phyloP scores from a whole-genome alignment of 1,140 invertebrate species.

The Trichonephila clavipes region DNA sequence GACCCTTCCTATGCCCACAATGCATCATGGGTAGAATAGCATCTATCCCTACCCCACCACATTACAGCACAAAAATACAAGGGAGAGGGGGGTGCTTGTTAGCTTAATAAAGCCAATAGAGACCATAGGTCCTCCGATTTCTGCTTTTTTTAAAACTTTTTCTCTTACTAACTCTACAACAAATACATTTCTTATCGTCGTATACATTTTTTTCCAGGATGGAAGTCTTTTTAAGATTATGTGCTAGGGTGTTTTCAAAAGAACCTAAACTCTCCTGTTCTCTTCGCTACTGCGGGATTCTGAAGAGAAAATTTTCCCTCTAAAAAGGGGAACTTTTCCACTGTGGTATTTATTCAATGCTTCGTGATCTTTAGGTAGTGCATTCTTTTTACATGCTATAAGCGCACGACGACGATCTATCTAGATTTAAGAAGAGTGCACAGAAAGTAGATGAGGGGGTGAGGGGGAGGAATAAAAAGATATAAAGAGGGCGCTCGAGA shows the following conservation, averaged over 20 bases:
- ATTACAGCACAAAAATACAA: conserved; percentile 60
- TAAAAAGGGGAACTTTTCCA: conserved; percentile 25
- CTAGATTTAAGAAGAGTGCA: conserved; percentile 62
- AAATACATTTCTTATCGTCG: conserved; percentile 59
- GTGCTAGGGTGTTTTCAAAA: conserved; percentile 45
- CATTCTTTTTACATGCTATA: conserved; percentile 41
- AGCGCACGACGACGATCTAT: conserved; percentile 37
- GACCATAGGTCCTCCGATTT: conserved; percentile 71
- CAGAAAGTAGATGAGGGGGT: not conserved
- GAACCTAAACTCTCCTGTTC: conserved; percentile 10
- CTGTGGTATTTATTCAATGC: conserved; percentile 55
- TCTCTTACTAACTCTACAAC: conserved; percentile 23
- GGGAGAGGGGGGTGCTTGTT: conserved; percentile 65
- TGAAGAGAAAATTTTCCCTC: not conserved
- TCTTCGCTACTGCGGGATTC: not conserved
- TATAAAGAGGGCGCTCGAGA: conserved; percentile 3
- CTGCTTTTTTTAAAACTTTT: conserved; percentile 41
- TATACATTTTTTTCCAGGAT: conserved; percentile 3
- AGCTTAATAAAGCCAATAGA: conserved; percentile 77
- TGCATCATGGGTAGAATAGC: conserved; percentile 68
- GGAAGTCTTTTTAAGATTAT: conserved; percentile 57
- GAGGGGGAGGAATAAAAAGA: not conserved
- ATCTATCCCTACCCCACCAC: conserved; percentile 25
- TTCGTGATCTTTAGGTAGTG: not conserved
- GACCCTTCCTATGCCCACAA: conserved; percentile 64